Evolutionary conservation across 2,797 vertebrate species (phyloP), one percentile per base, ranked within the genome.

Genomic region (Anisognathus igniventris): DNA sequence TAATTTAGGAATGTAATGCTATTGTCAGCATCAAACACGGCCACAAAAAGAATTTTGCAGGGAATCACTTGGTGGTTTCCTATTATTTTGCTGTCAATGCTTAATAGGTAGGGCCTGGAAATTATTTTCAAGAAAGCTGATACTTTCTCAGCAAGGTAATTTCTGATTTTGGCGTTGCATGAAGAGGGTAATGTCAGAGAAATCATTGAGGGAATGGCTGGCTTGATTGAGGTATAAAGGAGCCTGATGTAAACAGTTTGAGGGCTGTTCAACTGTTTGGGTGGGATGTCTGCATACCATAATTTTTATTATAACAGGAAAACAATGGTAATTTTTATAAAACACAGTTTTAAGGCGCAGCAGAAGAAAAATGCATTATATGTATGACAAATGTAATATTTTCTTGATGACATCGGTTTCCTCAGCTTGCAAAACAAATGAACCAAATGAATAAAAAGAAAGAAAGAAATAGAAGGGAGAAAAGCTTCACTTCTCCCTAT

Each of bases 351-450:
- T 66, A 58, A 42, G 71, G 30, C 14, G 17, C 42, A 85, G 35
- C 75, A 81, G 64, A 61, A 82, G 42, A 35, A 73, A 80, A 92
- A 75, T 48, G 31, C 47, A n/a, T 70, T 61, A 15, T 67, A 71
- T 71, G 35, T 67, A 68, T 71, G 35, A 31, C 54, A 82, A 50
- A 65, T 18, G 56, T 47, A 71, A 6, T 67, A 30, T 72, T 91
- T 89, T 91, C 42, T 87, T 72, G 19, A 54, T 80, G 31, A 5
- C 71, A 30, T 30, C 5, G 1, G 13, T 87, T 92, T 92, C 35
- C 33, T 96, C n/a, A 77, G 39, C 57, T 88, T 93, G 57, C 72
- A 48, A 89, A 93, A 75, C 25, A 86, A 81, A 90, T 67, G 12
- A 86, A 62, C 37, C 35, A 78, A 84, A 70, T 79, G 3, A 85